A percentile compares a stretch with the other conserved stretches of the same genome.
Conservation (phyloP, 2,113 vertebrate species). For the Narcine bancroftii region DNA sequence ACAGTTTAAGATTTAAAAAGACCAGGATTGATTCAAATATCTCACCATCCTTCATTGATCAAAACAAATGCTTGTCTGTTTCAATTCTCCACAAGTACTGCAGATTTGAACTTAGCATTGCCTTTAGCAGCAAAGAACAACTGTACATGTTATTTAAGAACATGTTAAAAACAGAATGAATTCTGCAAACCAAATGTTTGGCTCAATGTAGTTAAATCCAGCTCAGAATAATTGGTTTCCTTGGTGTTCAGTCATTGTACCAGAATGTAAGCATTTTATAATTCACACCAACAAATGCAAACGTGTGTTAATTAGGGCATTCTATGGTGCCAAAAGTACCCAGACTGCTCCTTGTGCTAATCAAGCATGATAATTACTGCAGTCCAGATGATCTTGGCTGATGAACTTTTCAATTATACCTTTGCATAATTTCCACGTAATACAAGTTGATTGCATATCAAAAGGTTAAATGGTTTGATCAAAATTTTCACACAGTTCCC, state of each 20-base stretch:
- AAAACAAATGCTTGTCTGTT: background rate
- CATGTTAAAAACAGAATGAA: background rate
- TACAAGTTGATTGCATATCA: background rate
- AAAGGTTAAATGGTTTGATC: background rate
- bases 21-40: background rate
- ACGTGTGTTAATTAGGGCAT: background rate
- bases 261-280: background rate
- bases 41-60: background rate
- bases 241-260: background rate
- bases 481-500: background rate
- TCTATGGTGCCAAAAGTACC: background rate
- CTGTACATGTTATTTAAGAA: background rate
- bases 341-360: background rate
- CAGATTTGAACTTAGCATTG: background rate
- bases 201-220: background rate
- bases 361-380: background rate
- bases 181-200: background rate
- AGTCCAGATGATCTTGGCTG: slow-evolving; percentile 3
- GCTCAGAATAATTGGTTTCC: background rate
- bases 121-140: background rate
- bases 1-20: background rate
- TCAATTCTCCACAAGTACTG: background rate
- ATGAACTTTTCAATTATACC: background rate
- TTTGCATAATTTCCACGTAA: background rate
- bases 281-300: background rate